Conservation (phyloP, 2,113 vertebrate species). For the Mesoclemmys tuberculata region DNA sequence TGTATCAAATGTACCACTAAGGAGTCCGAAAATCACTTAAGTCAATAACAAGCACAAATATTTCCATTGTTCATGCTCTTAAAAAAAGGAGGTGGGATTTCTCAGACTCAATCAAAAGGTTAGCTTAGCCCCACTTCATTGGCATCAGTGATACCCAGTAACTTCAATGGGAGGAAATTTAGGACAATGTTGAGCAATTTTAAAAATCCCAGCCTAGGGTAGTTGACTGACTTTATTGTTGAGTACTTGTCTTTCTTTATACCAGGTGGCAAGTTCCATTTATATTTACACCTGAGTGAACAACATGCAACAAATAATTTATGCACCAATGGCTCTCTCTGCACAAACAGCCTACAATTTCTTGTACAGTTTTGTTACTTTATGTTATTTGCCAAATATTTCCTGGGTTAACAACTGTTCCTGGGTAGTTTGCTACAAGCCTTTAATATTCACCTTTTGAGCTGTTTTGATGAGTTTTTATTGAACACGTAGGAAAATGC, state of each 20-base stretch:
- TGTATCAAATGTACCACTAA: background rate
- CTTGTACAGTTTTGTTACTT: background rate
- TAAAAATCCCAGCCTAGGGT: background rate
- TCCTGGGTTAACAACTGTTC: background rate
- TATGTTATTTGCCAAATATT: background rate
- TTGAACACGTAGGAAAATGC: background rate
- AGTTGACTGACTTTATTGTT: background rate
- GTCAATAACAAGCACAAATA: fast-evolving
- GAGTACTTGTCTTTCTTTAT: background rate
- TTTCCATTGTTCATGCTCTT: fast-evolving
- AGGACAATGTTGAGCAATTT: background rate
- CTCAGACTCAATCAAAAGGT: fast-evolving
- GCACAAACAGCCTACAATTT: background rate
- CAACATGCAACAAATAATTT: background rate
- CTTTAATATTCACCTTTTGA: background rate
- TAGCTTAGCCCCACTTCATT: background rate
- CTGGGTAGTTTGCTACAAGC: background rate
- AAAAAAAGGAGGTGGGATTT: background rate
- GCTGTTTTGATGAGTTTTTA: background rate
- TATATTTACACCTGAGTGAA: background rate
- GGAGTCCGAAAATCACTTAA: fast-evolving
- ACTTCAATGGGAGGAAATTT: background rate
- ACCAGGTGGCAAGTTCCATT: background rate
- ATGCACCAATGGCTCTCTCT: background rate
- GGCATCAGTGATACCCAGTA: fast-evolving